Evolutionary conservation across 2,797 vertebrate genomes (phyloP).

Genomic region (Tachyglossus aculeatus): DNA sequence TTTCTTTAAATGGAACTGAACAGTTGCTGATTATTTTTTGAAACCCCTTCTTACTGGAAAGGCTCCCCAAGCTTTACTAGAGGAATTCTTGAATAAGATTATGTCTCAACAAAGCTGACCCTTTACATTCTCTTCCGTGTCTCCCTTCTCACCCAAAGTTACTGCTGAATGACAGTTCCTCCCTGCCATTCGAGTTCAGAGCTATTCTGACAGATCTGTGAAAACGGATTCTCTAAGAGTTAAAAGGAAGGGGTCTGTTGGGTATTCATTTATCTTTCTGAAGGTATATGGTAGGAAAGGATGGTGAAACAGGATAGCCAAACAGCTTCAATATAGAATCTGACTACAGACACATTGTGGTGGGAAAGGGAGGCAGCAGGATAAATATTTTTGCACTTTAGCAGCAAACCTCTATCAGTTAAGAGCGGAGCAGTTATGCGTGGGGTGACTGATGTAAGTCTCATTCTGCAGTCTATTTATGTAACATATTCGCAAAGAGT

Average conservation of each 20-base stretch:
- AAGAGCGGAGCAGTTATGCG: background rate
- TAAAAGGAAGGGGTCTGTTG: background rate
- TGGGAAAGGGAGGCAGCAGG: constrained; percentile 27
- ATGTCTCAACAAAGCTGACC: too few species aligned
- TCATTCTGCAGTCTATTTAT: background rate
- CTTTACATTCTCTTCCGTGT: too few species aligned
- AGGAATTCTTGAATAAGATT: too few species aligned
- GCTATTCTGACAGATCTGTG: background rate
- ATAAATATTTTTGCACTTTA: constrained; percentile 23
- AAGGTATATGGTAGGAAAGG: too few species aligned
- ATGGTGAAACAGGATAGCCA: too few species aligned
- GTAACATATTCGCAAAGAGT: background rate
- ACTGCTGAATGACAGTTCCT: too few species aligned
- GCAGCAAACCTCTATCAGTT: constrained; percentile 33
- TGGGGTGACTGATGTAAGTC: background rate
- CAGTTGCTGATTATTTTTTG: background rate
- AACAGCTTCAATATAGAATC: too few species aligned
- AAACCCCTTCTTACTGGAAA: too few species aligned
- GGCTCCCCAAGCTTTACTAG: too few species aligned
- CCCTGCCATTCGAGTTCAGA: background rate
- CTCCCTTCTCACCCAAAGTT: too few species aligned
- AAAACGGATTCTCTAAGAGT: background rate
- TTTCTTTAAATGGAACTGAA: background rate
- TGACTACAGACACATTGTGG: constrained; percentile 21
- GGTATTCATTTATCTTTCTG: too few species aligned